Conservation (phyloP, 2,113 vertebrate genomes). For the Salvelinus alpinus region DNA sequence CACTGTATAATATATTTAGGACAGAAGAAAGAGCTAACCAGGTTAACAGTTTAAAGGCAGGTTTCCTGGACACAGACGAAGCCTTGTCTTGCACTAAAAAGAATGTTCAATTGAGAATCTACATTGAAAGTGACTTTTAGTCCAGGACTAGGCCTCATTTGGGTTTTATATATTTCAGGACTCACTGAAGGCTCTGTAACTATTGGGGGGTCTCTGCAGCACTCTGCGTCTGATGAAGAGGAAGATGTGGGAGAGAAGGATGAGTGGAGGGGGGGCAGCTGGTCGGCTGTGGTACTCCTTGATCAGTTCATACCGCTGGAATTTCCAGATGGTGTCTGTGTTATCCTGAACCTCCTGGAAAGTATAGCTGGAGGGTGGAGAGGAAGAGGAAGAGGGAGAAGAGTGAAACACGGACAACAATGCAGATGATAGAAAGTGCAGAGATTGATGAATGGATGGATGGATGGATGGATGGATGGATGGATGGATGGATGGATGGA, state of each 20-base stretch:
- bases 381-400: neutral
- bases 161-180: too few relatives aligned
- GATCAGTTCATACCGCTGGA: constrained; percentile 90
- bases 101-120: too few relatives aligned
- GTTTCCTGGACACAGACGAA: too few relatives aligned
- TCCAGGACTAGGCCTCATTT: too few relatives aligned
- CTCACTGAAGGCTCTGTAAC: constrained; percentile 83
- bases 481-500: neutral
- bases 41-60: too few relatives aligned
- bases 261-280: constrained; percentile 85
- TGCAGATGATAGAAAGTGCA: too few relatives aligned
- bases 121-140: too few relatives aligned
- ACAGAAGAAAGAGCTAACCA: too few relatives aligned
- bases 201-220: constrained; percentile 43
- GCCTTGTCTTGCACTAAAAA: too few relatives aligned
- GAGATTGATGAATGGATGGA: too few relatives aligned
- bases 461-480: neutral
- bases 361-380: constrained; percentile 81
- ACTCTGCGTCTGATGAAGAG: constrained; percentile 73
- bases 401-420: neutral
- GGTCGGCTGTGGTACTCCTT: constrained; percentile 91
- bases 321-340: constrained; percentile 97
- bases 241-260: constrained; percentile 88
- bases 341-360: constrained; percentile 95
- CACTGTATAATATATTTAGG: too few relatives aligned